Evolutionary conservation across 2,797 vertebrate species (phyloP), one percentile per base, ranked within the genome.

Genomic region (Platyrinchus mystaceus): DNA sequence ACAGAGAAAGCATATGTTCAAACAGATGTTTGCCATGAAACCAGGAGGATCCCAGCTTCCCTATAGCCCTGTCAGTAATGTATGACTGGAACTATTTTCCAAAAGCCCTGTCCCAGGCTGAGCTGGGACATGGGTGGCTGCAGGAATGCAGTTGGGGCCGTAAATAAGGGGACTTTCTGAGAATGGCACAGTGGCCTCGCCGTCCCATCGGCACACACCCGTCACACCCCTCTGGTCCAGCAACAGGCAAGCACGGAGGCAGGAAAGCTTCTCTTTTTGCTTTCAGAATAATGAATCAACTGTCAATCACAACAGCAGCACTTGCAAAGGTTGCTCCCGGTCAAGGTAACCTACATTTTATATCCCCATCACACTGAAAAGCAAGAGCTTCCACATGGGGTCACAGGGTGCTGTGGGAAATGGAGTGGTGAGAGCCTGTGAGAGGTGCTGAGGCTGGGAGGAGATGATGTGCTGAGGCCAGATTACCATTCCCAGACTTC

Each of bases 1-100:
- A 81, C 91, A 59, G 69, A 84, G 63, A 92, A 94, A 91, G 76
- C 82, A 39, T 75, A 89, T 90, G 92, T 73, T 96, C 69, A 91
- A 84, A 81, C 89, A 86, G 90, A 96, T 93, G 91, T 95, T 94
- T 91, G 70, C 83, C 69, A 87, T 24, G 93, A 93, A 96, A 95
- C 81, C 63, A 73, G 68, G 77, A 78, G 55, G 43, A 94, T 92
- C 67, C 28, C 79, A 66, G 76, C 41, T 93, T 75, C 59, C 78
- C 63, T 46, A 26, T 0, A 68, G 50, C 44, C 50, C 49, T 0
- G 0, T 41, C 8, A 16, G 58, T 46, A 85, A 84, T 0, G 6
- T 58, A 30, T 10, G 67, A 86, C 2, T 69, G 59, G 55, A 90
- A 74, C 34, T 67, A 73, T 46, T 62, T 56, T 23, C 20, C 66